Percentiles rank a stretch among this genome's conserved stretches.
These are phyloP conservation scores for Rallus crepitans DNA, from an alignment of 2,797 vertebrate species.

Conservation along the genomic window DNA sequence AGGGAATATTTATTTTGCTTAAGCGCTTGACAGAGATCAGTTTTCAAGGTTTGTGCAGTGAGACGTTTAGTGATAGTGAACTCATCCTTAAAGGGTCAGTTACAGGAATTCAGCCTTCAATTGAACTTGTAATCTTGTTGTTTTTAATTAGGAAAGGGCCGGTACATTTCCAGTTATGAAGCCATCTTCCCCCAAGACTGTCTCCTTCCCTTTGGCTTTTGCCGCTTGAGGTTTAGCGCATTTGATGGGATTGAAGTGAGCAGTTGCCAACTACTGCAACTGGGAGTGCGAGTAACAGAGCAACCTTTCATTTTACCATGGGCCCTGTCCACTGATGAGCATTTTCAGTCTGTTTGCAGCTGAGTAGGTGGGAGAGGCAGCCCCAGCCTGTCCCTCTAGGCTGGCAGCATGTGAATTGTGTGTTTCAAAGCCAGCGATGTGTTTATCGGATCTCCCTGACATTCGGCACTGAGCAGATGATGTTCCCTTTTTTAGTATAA, in stretches of 20 bases:
- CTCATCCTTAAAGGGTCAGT: conserved; percentile 54
- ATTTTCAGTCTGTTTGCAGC: neutral
- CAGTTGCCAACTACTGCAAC: neutral
- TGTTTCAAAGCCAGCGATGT: neutral
- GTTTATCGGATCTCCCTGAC: conserved; percentile 52
- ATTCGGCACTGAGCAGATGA: conserved; percentile 18
- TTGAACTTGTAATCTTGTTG: conserved; percentile 70
- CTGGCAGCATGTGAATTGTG: neutral
- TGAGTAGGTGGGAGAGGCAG: neutral
- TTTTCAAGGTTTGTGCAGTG: conserved; percentile 49
- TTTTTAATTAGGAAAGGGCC: conserved; percentile 64
- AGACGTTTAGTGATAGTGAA: neutral
- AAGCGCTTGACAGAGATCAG: neutral
- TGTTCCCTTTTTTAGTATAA: conserved; percentile 66
- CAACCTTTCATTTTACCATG: fast-evolving
- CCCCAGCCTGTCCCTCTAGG: fast-evolving
- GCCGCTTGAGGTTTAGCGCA: neutral
- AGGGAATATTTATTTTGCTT: conserved; percentile 51
- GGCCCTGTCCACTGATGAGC: neutral
- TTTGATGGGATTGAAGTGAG: neutral
- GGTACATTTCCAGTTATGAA: conserved; percentile 11
- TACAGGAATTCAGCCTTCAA: conserved; percentile 73
- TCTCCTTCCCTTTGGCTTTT: neutral
- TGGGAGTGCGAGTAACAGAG: neutral
- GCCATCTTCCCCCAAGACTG: neutral